Percentiles rank a stretch among this genome's conserved stretches.
Conservation (phyloP, 2,113 vertebrate genomes). For the Collichthys lucidus region DNA sequence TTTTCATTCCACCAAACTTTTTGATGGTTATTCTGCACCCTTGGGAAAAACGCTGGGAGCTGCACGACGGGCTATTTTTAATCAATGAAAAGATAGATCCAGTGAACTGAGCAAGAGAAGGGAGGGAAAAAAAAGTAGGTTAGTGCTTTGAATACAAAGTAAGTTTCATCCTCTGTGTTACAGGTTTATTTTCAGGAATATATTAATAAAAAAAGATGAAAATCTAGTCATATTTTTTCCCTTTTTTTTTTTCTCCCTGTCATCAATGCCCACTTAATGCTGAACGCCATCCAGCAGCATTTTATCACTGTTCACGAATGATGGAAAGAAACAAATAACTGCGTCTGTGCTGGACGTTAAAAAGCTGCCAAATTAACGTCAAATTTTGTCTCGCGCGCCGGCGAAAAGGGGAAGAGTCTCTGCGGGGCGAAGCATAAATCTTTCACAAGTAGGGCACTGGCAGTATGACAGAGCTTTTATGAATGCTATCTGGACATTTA, state of each 20-base stretch:
- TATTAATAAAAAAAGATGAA: constrained; percentile 1
- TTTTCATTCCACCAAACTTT: constrained; percentile 24
- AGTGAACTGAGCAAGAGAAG: constrained; percentile 24
- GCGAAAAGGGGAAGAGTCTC: constrained; percentile 37
- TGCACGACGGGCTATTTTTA: constrained; percentile 67
- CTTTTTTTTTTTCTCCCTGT: not conserved
- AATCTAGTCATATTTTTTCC: constrained; percentile 5
- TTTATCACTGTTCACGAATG: constrained; percentile 60
- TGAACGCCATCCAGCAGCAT: constrained; percentile 39
- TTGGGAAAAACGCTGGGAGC: constrained; percentile 44
- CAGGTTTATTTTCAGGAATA: constrained; percentile 26
- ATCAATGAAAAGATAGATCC: constrained; percentile 61
- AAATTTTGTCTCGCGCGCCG: constrained; percentile 27
- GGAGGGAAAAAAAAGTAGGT: constrained; percentile 26
- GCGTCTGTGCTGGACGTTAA: constrained; percentile 32
- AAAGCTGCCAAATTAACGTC: constrained; percentile 50
- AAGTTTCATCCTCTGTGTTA: constrained; percentile 25
- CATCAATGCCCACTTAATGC: constrained; percentile 11
- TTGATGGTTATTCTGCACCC: constrained; percentile 39
- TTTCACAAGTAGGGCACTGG: constrained; percentile 46
- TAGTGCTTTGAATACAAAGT: constrained; percentile 62
- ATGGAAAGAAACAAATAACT: constrained; percentile 58
- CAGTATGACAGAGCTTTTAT: constrained; percentile 52
- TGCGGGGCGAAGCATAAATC: constrained; percentile 56
- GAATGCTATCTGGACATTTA: constrained; percentile 61